Conservation (phyloP, 2,888 invertebrate species). For the Netelia inedita region DNA sequence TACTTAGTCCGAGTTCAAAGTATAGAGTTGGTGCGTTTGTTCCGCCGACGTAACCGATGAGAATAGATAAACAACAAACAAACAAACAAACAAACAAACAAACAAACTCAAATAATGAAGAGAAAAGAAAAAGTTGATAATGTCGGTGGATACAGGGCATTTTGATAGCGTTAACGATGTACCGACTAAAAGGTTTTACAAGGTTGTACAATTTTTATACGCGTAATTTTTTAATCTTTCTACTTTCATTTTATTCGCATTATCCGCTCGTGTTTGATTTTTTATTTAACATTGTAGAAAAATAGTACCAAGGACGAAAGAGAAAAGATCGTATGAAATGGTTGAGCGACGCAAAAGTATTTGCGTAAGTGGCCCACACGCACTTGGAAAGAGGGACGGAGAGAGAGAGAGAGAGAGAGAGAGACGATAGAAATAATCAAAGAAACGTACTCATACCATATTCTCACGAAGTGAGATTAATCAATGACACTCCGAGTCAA, state of each 20-base stretch:
- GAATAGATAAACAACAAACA: slow-evolving; percentile 2
- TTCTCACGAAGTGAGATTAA: slow-evolving; percentile 26
- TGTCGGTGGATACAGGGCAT: slow-evolving; percentile 67
- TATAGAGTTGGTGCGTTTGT: slow-evolving; percentile 65
- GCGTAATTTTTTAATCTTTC: slow-evolving; percentile 64
- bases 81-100: not conserved
- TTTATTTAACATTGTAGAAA: not conserved
- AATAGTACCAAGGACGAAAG: not conserved
- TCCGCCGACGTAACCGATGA: slow-evolving; percentile 52
- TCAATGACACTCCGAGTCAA: slow-evolving; percentile 26
- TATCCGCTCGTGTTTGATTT: slow-evolving; percentile 13
- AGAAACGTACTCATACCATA: slow-evolving; percentile 31
- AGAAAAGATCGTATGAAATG: not conserved
- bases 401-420: not conserved
- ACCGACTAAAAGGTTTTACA: slow-evolving; percentile 61
- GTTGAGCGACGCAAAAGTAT: not conserved
- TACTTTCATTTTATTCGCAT: slow-evolving; percentile 45
- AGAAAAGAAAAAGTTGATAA: slow-evolving; percentile 20
- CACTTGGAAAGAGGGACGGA: too few species aligned
- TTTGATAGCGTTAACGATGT: slow-evolving; percentile 64
- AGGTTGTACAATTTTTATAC: slow-evolving; percentile 68
- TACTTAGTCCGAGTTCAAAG: slow-evolving; percentile 75
- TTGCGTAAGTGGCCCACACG: too few species aligned
- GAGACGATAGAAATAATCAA: slow-evolving; percentile 32
- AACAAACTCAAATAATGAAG: not conserved